Percentiles rank a stretch among this genome's conserved stretches.
Conservation (phyloP, 2,113 vertebrate species). For the Rhabdomys dilectus region DNA sequence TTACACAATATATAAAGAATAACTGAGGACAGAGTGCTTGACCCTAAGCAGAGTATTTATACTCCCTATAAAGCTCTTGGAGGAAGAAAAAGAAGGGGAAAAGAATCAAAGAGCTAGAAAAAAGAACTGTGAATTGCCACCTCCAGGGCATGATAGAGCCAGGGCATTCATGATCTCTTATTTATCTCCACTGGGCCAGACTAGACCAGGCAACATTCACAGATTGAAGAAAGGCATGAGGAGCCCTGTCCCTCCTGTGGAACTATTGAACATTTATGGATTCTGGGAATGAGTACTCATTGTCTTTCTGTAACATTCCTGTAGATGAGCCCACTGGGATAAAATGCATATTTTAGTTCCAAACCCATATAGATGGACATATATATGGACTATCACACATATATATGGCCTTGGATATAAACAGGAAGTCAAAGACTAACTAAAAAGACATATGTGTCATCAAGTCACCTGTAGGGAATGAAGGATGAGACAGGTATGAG, state of each 20-base stretch:
- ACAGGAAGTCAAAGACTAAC: neutral
- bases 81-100: too few relatives aligned
- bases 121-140: too few relatives aligned
- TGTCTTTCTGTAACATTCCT: neutral
- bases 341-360: neutral
- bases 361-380: neutral
- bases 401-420: too few relatives aligned
- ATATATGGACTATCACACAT: too few relatives aligned
- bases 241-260: too few relatives aligned
- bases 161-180: neutral
- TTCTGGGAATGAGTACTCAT: too few relatives aligned
- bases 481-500: too few relatives aligned
- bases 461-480: neutral
- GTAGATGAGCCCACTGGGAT: neutral
- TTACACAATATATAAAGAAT: too few relatives aligned
- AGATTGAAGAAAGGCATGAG: neutral
- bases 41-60: neutral
- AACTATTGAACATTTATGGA: neutral
- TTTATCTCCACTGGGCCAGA: neutral
- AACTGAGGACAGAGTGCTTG: too few relatives aligned
- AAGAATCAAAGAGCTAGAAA: neutral
- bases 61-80: neutral
- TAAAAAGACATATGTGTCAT: too few relatives aligned
- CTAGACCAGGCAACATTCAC: too few relatives aligned
- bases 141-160: neutral